These are phyloP conservation scores for Aphaenogaster ashmeadi DNA, from an alignment of 1,140 invertebrate genomes.

Conservation along the genomic window DNA sequence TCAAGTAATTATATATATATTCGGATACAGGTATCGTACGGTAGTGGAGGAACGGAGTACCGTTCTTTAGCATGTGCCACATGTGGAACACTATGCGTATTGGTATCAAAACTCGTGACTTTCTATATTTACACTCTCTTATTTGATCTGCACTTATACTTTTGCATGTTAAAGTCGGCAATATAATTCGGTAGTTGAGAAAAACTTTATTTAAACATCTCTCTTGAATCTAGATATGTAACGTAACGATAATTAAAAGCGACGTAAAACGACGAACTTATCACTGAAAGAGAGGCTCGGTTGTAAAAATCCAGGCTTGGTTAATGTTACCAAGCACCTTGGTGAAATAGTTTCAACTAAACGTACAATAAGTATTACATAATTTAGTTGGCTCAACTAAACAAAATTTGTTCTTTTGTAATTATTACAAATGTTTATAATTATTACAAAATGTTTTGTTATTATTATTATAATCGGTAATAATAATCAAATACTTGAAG, in stretches of 20 bases:
- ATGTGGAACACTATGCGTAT: constrained; percentile 19
- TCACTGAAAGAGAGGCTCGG: too few species aligned
- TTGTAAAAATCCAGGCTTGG: too few species aligned
- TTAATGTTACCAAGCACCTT: too few species aligned
- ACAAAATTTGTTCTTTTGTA: too few species aligned
- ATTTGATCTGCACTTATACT: not conserved
- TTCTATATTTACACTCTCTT: constrained; percentile 22
- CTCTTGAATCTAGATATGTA: not conserved
- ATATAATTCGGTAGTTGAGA: not conserved
- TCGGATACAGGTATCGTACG: not conserved
- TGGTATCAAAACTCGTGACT: constrained; percentile 29
- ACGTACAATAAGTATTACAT: too few species aligned
- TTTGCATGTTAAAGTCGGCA: not conserved
- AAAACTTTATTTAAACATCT: not conserved
- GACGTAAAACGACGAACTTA: not conserved
- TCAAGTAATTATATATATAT: not conserved
- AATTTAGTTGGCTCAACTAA: too few species aligned
- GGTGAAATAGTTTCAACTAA: too few species aligned
- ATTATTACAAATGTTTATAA: too few species aligned
- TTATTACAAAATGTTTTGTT: too few species aligned
- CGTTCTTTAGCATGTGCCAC: constrained; percentile 14
- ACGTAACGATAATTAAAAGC: not conserved
- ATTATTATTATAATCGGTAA: too few species aligned
- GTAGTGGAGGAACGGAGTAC: constrained; percentile 1
- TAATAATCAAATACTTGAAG: too few species aligned